Evolutionary conservation across 2,113 vertebrate species (phyloP).

Genomic region (Nothoprocta perdicaria): DNA sequence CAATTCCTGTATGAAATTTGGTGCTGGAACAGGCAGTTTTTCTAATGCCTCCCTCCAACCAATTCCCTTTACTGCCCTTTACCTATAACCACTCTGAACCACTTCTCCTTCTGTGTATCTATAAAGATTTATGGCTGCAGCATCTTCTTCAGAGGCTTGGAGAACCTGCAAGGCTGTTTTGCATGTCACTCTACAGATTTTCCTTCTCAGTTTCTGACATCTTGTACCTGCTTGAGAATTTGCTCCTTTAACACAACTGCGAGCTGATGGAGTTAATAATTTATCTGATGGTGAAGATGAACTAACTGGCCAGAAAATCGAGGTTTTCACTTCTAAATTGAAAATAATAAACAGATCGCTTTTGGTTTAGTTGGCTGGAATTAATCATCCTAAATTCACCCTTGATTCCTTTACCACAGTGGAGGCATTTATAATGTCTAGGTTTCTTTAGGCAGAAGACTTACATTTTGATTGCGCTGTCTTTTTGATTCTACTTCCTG

Average conservation of each 20-base stretch:
- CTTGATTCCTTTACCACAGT: not conserved
- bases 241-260: not conserved
- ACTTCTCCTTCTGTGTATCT: not conserved
- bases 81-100: not conserved
- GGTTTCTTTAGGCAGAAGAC: not conserved
- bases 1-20: not conserved
- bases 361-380: not conserved
- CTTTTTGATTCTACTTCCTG: not conserved
- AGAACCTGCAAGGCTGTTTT: not conserved
- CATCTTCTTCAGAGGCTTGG: not conserved
- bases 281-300: not conserved
- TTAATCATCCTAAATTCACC: not conserved
- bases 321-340: not conserved
- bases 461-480: not conserved
- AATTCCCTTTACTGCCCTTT: not conserved
- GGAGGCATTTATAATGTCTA: not conserved
- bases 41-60: not conserved
- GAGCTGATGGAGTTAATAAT: not conserved
- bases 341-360: not conserved
- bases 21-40: not conserved
- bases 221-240: not conserved
- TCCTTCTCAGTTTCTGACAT: not conserved
- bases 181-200: not conserved
- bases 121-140: not conserved
- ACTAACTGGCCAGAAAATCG: not conserved